A percentile compares a stretch with the other conserved stretches of the same genome.
Conservation (phyloP, 1,140 invertebrate species). For the Nasonia giraulti region DNA sequence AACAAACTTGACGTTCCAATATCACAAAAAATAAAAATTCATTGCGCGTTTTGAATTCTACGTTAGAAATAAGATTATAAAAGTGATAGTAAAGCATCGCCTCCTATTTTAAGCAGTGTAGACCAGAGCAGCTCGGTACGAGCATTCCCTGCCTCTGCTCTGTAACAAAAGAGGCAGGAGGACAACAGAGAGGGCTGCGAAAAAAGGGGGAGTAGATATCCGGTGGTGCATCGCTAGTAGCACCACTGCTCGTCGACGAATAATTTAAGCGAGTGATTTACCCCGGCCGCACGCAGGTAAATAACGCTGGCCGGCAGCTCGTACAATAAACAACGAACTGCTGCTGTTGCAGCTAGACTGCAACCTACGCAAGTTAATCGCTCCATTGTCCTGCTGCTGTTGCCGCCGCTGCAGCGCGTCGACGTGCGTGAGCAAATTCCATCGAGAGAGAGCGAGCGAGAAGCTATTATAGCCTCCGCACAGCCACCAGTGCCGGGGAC, state of each 20-base stretch:
- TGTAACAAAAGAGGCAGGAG: neutral
- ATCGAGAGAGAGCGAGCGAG: constrained; percentile 34
- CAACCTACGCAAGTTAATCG: constrained; percentile 66
- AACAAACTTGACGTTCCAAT: neutral
- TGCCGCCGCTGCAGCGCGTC: constrained; percentile 51
- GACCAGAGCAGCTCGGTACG: neutral
- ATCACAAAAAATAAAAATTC: neutral
- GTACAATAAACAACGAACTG: constrained; percentile 65
- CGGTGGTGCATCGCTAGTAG: constrained; percentile 61
- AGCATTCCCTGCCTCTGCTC: neutral
- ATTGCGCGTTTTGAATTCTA: neutral
- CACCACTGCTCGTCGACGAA: constrained; percentile 58
- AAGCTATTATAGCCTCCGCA: neutral
- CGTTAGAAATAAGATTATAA: neutral
- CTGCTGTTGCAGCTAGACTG: constrained; percentile 48
- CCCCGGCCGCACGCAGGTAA: constrained; percentile 57
- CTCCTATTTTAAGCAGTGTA: neutral
- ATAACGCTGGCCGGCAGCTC: constrained; percentile 59
- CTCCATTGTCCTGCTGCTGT: constrained; percentile 63
- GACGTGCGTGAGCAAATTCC: constrained; percentile 61
- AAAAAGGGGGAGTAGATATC: constrained; percentile 16
- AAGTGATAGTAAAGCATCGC: neutral
- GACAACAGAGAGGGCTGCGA: neutral
- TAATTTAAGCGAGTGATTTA: constrained; percentile 68
- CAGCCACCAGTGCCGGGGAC: neutral